These are phyloP conservation scores for Stomorhina lunata DNA, from an alignment of 2,888 invertebrate genomes.

Conservation along the genomic window DNA sequence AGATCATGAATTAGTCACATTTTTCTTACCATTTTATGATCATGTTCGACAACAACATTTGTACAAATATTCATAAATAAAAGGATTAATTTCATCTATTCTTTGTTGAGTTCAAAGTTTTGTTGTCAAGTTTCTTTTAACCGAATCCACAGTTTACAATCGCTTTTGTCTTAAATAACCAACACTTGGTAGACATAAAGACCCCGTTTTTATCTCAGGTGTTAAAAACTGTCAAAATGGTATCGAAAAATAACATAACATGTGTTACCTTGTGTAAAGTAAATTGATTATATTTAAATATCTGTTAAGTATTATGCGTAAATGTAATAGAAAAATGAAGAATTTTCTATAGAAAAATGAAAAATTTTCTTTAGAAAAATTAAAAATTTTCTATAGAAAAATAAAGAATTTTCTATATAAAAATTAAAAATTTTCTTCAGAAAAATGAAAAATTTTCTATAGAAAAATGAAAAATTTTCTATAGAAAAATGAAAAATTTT, in stretches of 20 bases:
- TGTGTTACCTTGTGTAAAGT: conserved; percentile 30
- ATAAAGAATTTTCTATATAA: too few species aligned
- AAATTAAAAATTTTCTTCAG: too few species aligned
- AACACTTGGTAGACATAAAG: background rate
- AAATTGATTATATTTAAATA: too few species aligned
- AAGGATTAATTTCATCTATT: conserved; percentile 42
- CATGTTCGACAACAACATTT: background rate
- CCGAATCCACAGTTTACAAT: background rate
- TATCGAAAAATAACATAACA: background rate
- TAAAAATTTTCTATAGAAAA: too few species aligned
- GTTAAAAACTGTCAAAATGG: conserved; percentile 43
- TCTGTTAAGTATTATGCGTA: too few species aligned
- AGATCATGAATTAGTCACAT: conserved; percentile 78
- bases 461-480: too few species aligned
- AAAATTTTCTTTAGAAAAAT: too few species aligned
- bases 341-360: too few species aligned
- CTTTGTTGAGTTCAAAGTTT: conserved; percentile 5
- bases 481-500: too few species aligned
- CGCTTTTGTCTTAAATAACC: too few species aligned
- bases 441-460: too few species aligned
- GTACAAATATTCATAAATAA: conserved; percentile 39
- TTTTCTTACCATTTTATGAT: conserved; percentile 78
- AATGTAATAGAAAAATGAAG: too few species aligned
- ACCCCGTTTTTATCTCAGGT: conserved; percentile 23
- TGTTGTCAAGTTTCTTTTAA: background rate